A percentile compares a stretch with the other conserved stretches of the same genome.
Conservation (phyloP, 1,140 invertebrate species). For the Apis florea region DNA sequence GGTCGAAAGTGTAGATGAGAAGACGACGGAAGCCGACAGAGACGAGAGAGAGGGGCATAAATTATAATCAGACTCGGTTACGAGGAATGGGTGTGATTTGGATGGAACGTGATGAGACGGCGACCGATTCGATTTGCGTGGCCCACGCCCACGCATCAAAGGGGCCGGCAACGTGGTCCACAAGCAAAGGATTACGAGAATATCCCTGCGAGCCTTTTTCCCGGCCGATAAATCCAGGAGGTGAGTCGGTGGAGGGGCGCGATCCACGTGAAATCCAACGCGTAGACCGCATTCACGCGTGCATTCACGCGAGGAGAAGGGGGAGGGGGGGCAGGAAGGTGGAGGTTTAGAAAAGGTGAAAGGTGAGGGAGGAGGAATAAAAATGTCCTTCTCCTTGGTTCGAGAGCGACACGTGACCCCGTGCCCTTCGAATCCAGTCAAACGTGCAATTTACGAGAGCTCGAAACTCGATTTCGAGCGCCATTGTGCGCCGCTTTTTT, state of each 20-base stretch:
- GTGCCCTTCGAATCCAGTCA: background rate
- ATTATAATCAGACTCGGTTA: conserved; percentile 69
- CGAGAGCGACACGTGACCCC: conserved; percentile 15
- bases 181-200: conserved; percentile 68
- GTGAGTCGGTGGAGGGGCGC: conserved; percentile 25
- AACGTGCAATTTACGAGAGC: background rate
- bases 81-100: conserved; percentile 58
- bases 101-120: conserved; percentile 72
- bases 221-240: conserved; percentile 52
- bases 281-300: conserved; percentile 39
- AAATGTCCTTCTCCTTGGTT: conserved; percentile 21
- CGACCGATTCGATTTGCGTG: conserved; percentile 73
- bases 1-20: background rate
- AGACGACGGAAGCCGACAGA: conserved; percentile 23
- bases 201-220: conserved; percentile 49
- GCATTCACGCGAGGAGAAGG: background rate
- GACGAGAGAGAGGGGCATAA: conserved; percentile 56
- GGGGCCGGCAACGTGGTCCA: conserved; percentile 53
- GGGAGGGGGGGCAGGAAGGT: background rate
- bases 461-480: background rate
- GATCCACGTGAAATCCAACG: conserved; percentile 43
- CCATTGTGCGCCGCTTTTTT: too few species aligned
- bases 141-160: conserved; percentile 73
- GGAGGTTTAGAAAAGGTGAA: conserved; percentile 21
- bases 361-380: background rate